Evolutionary conservation across 2,113 vertebrate species (phyloP).

Genomic region (Psittacara wagleri): DNA sequence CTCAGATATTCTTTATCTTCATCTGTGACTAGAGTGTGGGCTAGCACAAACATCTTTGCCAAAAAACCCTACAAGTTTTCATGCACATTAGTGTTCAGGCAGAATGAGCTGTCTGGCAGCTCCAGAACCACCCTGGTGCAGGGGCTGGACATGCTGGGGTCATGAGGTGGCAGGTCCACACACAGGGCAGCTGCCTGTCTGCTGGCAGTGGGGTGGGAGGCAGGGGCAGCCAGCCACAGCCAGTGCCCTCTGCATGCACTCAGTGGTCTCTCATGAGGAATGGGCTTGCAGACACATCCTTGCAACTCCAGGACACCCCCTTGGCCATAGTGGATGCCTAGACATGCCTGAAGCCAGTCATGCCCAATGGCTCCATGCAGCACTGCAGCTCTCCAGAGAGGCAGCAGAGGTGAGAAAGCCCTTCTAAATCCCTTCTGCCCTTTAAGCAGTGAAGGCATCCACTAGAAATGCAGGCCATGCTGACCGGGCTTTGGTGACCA

Average conservation of each 20-base stretch:
- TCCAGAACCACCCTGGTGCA: not conserved
- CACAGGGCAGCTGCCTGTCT: not conserved
- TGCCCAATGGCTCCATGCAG: not conserved
- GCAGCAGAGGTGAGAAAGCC: not conserved
- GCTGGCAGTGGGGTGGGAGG: not conserved
- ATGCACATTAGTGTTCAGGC: not conserved
- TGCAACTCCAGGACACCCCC: not conserved
- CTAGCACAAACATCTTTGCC: not conserved
- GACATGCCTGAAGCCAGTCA: not conserved
- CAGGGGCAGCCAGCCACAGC: not conserved
- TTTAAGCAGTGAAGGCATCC: not conserved
- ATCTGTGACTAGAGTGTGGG: not conserved
- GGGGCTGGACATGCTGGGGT: fast-evolving
- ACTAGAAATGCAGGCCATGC: fast-evolving
- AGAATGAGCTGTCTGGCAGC: not conserved
- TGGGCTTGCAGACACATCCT: not conserved
- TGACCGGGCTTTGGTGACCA: not conserved
- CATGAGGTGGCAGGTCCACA: fast-evolving
- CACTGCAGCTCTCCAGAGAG: not conserved
- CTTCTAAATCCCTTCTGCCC: not conserved
- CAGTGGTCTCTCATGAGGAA: not conserved
- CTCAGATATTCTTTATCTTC: not conserved
- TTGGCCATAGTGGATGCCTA: not conserved
- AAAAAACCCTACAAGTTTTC: not conserved
- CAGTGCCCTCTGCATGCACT: not conserved